phyloP scores from a whole-genome alignment of 2,113 vertebrate genomes.

The Genyomyrus donnyi region DNA sequence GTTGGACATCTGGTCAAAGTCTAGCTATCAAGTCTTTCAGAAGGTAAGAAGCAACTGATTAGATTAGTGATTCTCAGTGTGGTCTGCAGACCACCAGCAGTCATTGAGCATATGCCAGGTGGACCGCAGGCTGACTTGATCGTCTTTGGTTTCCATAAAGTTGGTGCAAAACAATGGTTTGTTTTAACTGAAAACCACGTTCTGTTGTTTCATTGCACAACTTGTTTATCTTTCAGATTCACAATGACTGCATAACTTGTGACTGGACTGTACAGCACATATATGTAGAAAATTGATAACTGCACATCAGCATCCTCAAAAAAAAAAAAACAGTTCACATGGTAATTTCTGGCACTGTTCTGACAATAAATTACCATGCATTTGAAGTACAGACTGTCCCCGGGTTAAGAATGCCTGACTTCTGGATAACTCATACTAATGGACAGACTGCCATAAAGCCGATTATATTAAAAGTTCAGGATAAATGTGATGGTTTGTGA shows the following conservation, averaged over 20 bases:
- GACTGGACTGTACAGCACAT: not conserved
- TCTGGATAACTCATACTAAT: not conserved
- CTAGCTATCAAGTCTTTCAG: conserved; percentile 69
- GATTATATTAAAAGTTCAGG: not conserved
- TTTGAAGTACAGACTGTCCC: not conserved
- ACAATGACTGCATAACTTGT: not conserved
- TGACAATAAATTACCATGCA: not conserved
- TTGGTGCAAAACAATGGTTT: not conserved
- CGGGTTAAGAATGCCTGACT: not conserved
- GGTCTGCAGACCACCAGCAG: not conserved
- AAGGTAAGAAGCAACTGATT: conserved; percentile 50
- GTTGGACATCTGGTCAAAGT: conserved; percentile 72
- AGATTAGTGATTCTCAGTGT: not conserved
- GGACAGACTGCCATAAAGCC: not conserved
- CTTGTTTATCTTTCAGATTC: not conserved
- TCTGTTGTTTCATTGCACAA: not conserved
- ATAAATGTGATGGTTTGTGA: not conserved
- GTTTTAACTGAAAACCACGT: not conserved
- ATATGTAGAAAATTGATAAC: not conserved
- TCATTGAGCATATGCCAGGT: not conserved
- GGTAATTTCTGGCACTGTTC: not conserved
- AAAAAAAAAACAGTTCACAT: not conserved
- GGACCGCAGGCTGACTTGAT: not conserved
- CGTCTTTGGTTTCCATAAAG: not conserved
- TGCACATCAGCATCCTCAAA: not conserved